Evolutionary conservation across 2,797 vertebrate genomes (phyloP), one percentile per base, ranked within the genome.

Genomic region (Furcifer pardalis): DNA sequence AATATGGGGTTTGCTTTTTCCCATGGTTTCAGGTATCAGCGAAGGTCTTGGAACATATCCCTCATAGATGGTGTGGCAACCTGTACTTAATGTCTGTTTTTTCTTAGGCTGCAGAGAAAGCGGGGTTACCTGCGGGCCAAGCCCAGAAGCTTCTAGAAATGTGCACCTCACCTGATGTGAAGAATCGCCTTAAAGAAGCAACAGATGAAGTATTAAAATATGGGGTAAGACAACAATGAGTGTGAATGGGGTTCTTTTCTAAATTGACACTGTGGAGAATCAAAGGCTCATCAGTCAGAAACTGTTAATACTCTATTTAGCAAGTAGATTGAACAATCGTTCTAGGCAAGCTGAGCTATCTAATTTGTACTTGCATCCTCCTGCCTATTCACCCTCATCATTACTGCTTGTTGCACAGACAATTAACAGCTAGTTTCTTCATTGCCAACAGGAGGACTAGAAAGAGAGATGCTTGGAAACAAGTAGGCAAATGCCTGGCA

Each of bases 201-300:
- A 98, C 98, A 1, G 90, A 97, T 6, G 93, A 96, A 52, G 98
- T 97, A 1, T 62, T 99, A 7, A 93, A 93, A 59, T 84, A 97
- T 0, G 97, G 97, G 96, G 98, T 98, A 72, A 95, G 91, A 8
- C 2, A 40, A 27, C 89, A 46, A 77, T 40, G 15, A 0, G 75
- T 9, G 44, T 30, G 42, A 63, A 49, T 27, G 42, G 17, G 21
- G 27, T 13, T 21, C 37, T 5, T 81, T 74, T 44, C n/a, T 5
- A 74, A 40, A 44, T 40, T 25, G 5, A 23, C 7, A 42, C 4
- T 40, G 27, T 42, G 30, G 23, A 35, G 12, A 23, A 81, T 32
- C 6, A 21, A 19, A 37, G 19, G 21, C 30, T 6, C 30, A 60
- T 5, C 25, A 21, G 44, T 42, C 30, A 25, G 60, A 40, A 35